These are phyloP conservation scores for Gallinago undulata DNA, from an alignment of 2,113 vertebrate genomes.

Conservation along the genomic window DNA sequence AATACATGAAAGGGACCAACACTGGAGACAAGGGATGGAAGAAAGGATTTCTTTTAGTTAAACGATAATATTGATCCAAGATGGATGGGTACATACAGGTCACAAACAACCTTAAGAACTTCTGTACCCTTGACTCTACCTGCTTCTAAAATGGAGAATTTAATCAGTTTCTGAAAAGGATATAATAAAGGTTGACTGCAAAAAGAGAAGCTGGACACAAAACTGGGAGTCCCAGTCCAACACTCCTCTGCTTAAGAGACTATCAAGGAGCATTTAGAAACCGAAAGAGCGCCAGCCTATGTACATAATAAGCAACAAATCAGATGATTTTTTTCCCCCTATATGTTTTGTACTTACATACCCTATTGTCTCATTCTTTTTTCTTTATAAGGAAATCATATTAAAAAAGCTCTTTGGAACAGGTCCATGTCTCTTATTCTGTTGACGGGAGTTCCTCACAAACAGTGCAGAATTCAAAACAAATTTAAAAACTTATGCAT, in stretches of 20 bases:
- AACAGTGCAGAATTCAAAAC: background rate
- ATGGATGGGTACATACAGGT: background rate
- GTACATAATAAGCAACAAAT: background rate
- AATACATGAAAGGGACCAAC: background rate
- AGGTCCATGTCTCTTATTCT: background rate
- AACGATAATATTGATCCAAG: background rate
- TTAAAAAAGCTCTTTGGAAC: background rate
- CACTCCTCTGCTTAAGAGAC: background rate
- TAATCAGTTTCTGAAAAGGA: background rate
- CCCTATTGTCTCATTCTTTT: background rate
- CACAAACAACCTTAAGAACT: background rate
- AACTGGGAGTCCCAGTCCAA: background rate
- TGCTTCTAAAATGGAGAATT: background rate
- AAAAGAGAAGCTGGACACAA: background rate
- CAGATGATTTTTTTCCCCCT: background rate
- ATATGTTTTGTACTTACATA: background rate
- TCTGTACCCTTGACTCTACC: background rate
- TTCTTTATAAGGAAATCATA: background rate
- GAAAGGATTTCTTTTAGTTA: background rate
- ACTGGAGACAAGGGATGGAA: background rate
- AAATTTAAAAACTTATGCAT: background rate
- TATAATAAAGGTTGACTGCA: background rate
- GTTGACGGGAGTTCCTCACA: background rate
- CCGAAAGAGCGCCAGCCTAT: background rate
- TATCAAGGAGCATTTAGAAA: background rate